A percentile compares a stretch with the other conserved stretches of the same genome.
These are phyloP conservation scores for Istiophorus platypterus DNA, from an alignment of 2,113 vertebrate species.

Conservation along the genomic window DNA sequence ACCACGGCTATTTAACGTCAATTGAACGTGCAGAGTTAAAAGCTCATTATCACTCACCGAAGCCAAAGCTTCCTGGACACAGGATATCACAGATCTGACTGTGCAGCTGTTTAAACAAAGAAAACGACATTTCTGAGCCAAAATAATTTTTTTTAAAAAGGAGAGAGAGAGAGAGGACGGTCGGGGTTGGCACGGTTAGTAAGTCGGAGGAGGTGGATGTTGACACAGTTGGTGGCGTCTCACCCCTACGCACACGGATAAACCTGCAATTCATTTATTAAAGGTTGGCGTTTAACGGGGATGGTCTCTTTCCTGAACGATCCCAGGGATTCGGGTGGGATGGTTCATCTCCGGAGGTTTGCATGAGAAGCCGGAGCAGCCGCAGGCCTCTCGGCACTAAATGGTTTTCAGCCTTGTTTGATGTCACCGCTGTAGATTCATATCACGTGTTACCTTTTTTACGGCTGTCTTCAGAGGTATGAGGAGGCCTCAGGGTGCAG, in stretches of 20 bases:
- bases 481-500: conserved; percentile 47
- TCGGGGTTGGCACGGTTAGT: background rate
- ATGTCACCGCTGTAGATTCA: conserved; percentile 57
- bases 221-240: background rate
- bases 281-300: too few relatives aligned
- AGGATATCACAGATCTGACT: background rate
- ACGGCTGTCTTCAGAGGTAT: conserved; percentile 44
- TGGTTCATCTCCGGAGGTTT: conserved; percentile 58
- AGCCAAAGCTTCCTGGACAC: background rate
- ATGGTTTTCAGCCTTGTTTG: conserved; percentile 70
- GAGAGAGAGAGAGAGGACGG: too few relatives aligned
- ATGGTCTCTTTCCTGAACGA: too few relatives aligned
- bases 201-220: too few relatives aligned
- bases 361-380: conserved; percentile 54
- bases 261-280: conserved; percentile 40
- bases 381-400: conserved; percentile 62
- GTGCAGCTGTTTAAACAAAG: background rate
- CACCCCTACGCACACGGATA: conserved; percentile 1
- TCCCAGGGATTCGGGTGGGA: too few relatives aligned
- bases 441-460: conserved; percentile 61
- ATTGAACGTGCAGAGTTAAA: background rate
- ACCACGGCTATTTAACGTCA: background rate
- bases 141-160: too few relatives aligned
- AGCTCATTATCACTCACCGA: background rate
- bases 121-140: too few relatives aligned